Evolutionary conservation across 1,140 invertebrate species (phyloP).

Genomic region (Caenorhabditis inopinata): DNA sequence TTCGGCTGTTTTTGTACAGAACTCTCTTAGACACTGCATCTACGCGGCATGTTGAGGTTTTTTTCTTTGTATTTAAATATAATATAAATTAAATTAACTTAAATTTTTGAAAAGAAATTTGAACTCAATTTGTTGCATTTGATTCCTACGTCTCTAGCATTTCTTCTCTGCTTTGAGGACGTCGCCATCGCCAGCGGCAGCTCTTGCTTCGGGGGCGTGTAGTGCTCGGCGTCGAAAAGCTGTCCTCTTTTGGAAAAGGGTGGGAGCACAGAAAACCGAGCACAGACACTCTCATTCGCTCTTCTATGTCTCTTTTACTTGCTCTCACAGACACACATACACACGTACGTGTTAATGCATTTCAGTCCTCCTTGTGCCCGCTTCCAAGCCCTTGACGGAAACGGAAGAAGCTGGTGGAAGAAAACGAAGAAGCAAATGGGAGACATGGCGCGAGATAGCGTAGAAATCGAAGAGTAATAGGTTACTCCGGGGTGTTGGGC

Average conservation of each 20-base stretch:
- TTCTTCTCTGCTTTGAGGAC: neutral
- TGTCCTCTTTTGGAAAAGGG: conserved; percentile 11
- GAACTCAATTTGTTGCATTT: too few species aligned
- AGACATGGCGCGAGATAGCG: neutral
- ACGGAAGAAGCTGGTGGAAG: conserved; percentile 6
- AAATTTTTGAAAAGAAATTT: too few species aligned
- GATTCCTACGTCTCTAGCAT: neutral
- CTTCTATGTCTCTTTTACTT: conserved; percentile 22
- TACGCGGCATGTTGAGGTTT: too few species aligned
- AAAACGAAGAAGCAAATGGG: neutral
- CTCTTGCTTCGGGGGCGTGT: neutral
- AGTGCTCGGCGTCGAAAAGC: conserved; percentile 4
- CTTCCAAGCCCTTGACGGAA: conserved; percentile 27
- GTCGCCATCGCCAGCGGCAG: neutral
- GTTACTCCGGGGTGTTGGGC: neutral
- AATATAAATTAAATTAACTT: too few species aligned
- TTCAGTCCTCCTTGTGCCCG: neutral
- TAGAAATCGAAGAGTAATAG: neutral
- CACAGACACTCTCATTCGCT: neutral
- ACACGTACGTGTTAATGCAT: conserved; percentile 34
- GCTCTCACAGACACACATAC: neutral
- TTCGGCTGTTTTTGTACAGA: too few species aligned
- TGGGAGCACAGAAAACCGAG: neutral
- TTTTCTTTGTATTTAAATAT: too few species aligned
- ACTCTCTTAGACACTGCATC: too few species aligned